These are phyloP conservation scores for Aspidapion aeneum DNA, from an alignment of 2,888 invertebrate species.

Conservation along the genomic window DNA sequence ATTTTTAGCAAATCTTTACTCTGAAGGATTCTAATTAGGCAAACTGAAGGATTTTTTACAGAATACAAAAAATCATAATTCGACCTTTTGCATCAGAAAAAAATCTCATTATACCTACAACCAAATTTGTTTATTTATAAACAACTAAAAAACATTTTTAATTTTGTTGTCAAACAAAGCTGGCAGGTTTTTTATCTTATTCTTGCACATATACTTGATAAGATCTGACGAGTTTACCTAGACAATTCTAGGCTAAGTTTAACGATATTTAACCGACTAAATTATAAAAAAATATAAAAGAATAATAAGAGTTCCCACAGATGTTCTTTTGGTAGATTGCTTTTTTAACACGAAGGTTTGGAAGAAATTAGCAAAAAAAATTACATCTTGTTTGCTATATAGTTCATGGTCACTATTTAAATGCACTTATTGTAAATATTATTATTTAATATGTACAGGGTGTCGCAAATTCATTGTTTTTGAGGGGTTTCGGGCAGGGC, in stretches of 20 bases:
- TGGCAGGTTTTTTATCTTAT: no score
- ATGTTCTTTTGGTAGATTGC: background rate
- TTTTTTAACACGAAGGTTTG: background rate
- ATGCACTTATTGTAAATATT: no score
- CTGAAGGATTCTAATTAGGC: no score
- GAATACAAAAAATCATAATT: no score
- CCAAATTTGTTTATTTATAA: background rate
- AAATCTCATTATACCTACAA: background rate
- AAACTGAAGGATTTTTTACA: no score
- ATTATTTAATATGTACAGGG: no score
- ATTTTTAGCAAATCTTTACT: no score
- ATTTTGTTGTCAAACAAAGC: background rate
- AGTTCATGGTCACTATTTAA: constrained; percentile 10
- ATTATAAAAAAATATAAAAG: background rate
- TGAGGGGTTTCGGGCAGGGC: no score
- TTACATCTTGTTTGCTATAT: constrained; percentile 9
- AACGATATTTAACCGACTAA: background rate
- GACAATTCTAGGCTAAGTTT: background rate
- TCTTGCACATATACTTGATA: background rate
- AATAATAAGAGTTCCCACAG: background rate
- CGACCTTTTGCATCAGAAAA: background rate
- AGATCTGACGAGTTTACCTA: background rate
- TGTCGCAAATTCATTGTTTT: no score
- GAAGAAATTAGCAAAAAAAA: constrained; percentile 12
- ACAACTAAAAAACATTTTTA: background rate